Evolutionary conservation across 2,797 vertebrate genomes (phyloP), one percentile per base, ranked within the genome.

Genomic region (Bovichtus variegatus): DNA sequence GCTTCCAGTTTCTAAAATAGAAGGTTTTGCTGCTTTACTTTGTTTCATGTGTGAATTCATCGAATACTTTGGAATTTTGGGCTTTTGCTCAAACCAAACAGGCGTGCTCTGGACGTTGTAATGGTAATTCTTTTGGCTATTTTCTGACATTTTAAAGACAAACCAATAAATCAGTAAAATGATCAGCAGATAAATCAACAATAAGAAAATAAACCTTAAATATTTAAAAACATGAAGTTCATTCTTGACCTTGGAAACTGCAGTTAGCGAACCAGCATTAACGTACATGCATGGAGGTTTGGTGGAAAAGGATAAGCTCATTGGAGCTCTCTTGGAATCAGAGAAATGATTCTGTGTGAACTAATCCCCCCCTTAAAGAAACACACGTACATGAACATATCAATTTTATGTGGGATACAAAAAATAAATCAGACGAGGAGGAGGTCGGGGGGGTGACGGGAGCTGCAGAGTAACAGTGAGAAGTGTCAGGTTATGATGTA

Each of bases 351-450:
- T 50, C 50, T 5, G 23, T 15, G 25, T 18, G 31, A 44, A 36
- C 19, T 64, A 64, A 55, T 31, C 49, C 50, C n/a, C 9, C 12
- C 18, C 13, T 34, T 31, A 65, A 40, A 61, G 44, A 62, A 75
- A 12, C 47, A 54, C 57, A 54, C 55, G n/a, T 1, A 50, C 38
- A 9, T 6, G n/a, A 67, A 34, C 41, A 25, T 43, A 25, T 61
- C 41, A 29, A 64, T 65, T 34, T 51, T 41, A 2, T 2, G 38
- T 34, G 9, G 6, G 38, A 71, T 43, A 51, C 29, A 36, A 40
- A 29, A 54, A 54, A 62, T 49, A 64, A 36, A 51, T 50, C 21
- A 27, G 46, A 19, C 3, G 0, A 50, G 46, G 9, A 55, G 49
- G 18, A 44, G 58, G 49, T 1, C 12, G 40, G 47, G 5, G 6